phyloP scores from a whole-genome alignment of 1,140 invertebrate genomes.

The Drosophila nasuta region DNA sequence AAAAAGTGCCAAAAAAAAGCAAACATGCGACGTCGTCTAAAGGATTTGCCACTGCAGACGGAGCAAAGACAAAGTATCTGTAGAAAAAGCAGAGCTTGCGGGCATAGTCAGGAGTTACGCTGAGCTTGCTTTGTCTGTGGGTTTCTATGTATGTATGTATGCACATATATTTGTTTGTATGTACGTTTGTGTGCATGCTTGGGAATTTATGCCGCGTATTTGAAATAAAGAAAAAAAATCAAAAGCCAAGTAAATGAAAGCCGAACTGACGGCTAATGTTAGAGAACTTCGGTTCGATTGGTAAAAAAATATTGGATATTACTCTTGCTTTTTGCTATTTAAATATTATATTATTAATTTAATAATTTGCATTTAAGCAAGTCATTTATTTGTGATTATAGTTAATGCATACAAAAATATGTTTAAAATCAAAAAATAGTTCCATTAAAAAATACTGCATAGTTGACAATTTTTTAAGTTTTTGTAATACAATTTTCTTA shows the following conservation, averaged over 20 bases:
- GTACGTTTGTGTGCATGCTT: constrained; percentile 54
- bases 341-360: neutral
- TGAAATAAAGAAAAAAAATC: constrained; percentile 36
- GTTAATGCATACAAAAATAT: too few species aligned
- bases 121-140: constrained; percentile 28
- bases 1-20: constrained; percentile 70
- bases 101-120: constrained; percentile 29
- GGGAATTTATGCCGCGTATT: constrained; percentile 74
- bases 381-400: too few species aligned
- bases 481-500: too few species aligned
- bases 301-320: constrained; percentile 42
- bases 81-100: constrained; percentile 27
- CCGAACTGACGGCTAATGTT: constrained; percentile 44
- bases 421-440: too few species aligned
- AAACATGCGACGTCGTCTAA: constrained; percentile 77
- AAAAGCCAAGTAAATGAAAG: constrained; percentile 63
- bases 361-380: neutral
- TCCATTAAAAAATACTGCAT: too few species aligned
- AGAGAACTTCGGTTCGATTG: constrained; percentile 53
- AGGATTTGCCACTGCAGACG: constrained; percentile 74
- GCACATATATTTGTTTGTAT: constrained; percentile 4
- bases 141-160: neutral
- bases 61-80: constrained; percentile 73
- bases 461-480: too few species aligned
- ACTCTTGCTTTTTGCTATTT: neutral